Evolutionary conservation across 2,888 invertebrate species (phyloP), one percentile per base, ranked within the genome.

Genomic region (Patella depressa): DNA sequence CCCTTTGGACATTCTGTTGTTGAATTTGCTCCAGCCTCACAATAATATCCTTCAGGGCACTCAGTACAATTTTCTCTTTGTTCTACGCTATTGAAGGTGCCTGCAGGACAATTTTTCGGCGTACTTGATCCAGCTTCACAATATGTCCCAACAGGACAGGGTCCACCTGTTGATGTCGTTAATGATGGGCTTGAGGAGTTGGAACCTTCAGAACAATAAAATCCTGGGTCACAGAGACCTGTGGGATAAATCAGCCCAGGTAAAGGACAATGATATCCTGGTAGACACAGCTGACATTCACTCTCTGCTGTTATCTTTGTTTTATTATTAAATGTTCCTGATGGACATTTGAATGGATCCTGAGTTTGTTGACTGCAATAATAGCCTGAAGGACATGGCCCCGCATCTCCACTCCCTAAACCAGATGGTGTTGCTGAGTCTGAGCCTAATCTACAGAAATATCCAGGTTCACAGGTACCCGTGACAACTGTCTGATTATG

Each of bases 31-130:
- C 90, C 89, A 54, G 83, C 81, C 24, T 78, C 79, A 83, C 91
- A 91, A 84, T 88, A 89, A 75, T 85, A 90, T 1, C 90, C 90
- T 9, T 81, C 82, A 53, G 90, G 89, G 78, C 91, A 91, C 34
- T 83, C 81, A 7, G 84, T 84, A 78, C 91, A 91, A 71, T 82
- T 84, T 3, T 85, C 77, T 80, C 86, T 85, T 74, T 85, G 85
- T 54, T 84, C 81, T n/a, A 84, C 70, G 11, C 83, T 78, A 65
- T 83, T 88, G 83, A 87, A 91, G 2, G 86, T 86, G 11, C 91
- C 91, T 14, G 89, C 85, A 14, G 84, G 81, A 82, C 91, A 91
- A 14, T 82, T 81, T 7, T 78, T 76, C 3, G 89, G 83, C 14
- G 80, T 71, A 77, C 86, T 85, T 5, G 89, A 85, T 17, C 90